These are phyloP conservation scores for Halcyon badia DNA, from an alignment of 2,797 vertebrate genomes.

Conservation along the genomic window DNA sequence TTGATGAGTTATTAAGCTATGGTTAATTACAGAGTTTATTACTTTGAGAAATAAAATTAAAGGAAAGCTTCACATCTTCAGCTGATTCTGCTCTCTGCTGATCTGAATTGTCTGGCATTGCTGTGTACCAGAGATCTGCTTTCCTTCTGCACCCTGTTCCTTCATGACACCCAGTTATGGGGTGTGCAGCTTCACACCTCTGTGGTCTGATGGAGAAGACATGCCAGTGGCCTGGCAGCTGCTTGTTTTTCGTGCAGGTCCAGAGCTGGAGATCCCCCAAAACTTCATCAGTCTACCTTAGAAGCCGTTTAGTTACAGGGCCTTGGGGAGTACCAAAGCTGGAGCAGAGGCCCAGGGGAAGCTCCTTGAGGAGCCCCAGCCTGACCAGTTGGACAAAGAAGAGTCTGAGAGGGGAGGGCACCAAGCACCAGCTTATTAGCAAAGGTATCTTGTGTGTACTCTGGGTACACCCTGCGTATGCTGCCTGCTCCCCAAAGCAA, in stretches of 20 bases:
- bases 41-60: constrained; percentile 67
- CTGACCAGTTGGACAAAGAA: fast-evolving
- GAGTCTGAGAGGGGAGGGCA: neutral
- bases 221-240: neutral
- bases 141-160: neutral
- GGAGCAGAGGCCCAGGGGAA: neutral
- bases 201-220: fast-evolving
- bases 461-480: fast-evolving
- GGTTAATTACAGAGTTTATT: constrained; percentile 80
- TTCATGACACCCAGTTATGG: neutral
- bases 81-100: neutral
- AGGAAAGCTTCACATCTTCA: neutral
- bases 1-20: constrained; percentile 77
- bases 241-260: neutral
- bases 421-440: neutral
- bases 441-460: fast-evolving
- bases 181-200: neutral
- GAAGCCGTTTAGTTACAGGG: neutral
- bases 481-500: fast-evolving
- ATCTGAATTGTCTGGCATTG: neutral
- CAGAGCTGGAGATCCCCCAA: neutral
- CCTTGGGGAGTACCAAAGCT: fast-evolving
- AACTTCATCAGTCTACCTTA: fast-evolving
- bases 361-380: fast-evolving
- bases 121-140: neutral